Base-by-base conservation (phyloP, 2,888 invertebrate genomes). In the Merodon equestris region DNA sequence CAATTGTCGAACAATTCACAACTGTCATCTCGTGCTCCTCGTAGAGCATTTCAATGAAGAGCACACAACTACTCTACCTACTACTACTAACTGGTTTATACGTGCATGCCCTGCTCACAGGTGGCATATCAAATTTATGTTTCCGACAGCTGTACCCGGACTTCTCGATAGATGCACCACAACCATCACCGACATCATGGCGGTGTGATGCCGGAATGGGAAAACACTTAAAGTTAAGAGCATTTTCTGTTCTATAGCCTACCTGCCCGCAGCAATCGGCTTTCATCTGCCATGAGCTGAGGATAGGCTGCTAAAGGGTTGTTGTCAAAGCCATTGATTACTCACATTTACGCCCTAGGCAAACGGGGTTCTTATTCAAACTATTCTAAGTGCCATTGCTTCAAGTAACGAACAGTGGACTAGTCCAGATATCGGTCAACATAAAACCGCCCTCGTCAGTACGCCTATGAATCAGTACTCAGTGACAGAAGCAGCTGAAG, bases 401-500 rank as follows among this genome's bases (percentile, higher is more conserved):
- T 17, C 17, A 14, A 47, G 45, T 34, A 15, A 38, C 47, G 51
- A 9, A 15, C 44, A 71, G 60, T 57, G 57, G 47, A 27, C 57
- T 51, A 38, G 53, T 54, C 53, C 61, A 57, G 47, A 73, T 73
- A 61, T 73, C 67, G 77, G 72, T 73, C 72, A 67, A 51, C 27
- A 42, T 38, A n/a, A 34, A 51, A 53, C 51, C 53, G 47, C 57
- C 56, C 13, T 36, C 51, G 57, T 67, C 51, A 63, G 51, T 36
- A 63, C 34, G 57, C 51, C 45, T 64, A 57, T 51, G 14, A 47
- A 60, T 74, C 53, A 45, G 18, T 38, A 48, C 54, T 17, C 27
- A 27, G 27, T 27, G 27, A 27, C 18, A 61, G 48, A 14, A 63
- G 34, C 14, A 18, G 12, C 44, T 15, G 54, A 51, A 10, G 18